Percentiles rank a stretch among this genome's conserved stretches.
These are phyloP conservation scores for Gasterosteus aculeatus DNA, from an alignment of 2,113 vertebrate species.

Conservation along the genomic window DNA sequence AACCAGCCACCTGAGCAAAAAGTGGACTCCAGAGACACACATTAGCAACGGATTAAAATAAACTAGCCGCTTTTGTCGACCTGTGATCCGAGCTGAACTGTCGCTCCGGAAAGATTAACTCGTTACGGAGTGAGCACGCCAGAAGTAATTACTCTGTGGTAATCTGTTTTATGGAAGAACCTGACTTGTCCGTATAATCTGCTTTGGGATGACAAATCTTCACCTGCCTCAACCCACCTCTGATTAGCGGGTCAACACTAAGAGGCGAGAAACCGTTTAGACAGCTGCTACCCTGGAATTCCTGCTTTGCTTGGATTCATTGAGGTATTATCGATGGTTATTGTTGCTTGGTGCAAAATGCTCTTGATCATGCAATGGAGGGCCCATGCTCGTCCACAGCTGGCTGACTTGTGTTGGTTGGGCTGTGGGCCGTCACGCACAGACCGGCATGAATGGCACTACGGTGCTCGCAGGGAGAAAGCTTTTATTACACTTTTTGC, in stretches of 20 bases:
- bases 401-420: background rate
- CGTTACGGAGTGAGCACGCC: constrained; percentile 68
- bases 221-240: constrained; percentile 8
- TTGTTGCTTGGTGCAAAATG: background rate
- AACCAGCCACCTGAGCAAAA: constrained; percentile 33
- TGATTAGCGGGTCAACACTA: background rate
- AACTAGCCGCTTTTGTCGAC: constrained; percentile 68
- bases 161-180: constrained; percentile 63
- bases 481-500: no score
- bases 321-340: background rate
- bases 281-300: background rate
- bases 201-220: constrained; percentile 56
- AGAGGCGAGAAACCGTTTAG: background rate
- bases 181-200: constrained; percentile 76
- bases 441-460: no score
- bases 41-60: constrained; percentile 63
- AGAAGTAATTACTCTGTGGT: constrained; percentile 70
- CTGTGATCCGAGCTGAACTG: constrained; percentile 69
- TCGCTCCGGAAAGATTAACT: constrained; percentile 75
- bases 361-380: background rate
- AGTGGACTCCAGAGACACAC: constrained; percentile 12
- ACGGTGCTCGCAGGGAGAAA: no score
- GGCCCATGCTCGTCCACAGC: background rate
- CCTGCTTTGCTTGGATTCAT: background rate
- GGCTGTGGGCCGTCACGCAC: no score